A percentile compares a stretch with the other conserved stretches of the same genome.
Conservation (phyloP, 2,888 invertebrate genomes). For the Limnephilus auricula region DNA sequence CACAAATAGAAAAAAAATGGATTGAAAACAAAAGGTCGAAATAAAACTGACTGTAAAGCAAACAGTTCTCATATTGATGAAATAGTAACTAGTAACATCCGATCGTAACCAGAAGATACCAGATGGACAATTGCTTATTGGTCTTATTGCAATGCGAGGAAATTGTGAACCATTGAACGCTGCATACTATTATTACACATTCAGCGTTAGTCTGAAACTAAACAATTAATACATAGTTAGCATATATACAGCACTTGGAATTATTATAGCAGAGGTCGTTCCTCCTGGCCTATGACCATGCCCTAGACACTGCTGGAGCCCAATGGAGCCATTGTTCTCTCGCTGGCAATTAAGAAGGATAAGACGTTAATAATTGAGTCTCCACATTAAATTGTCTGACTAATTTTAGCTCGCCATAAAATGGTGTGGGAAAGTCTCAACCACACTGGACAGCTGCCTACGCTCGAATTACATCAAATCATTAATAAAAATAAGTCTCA, state of each 20-base stretch:
- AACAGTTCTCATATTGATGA: background rate
- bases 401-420: constrained; percentile 55
- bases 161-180: background rate
- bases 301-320: constrained; percentile 36
- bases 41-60: background rate
- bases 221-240: background rate
- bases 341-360: constrained; percentile 57
- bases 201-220: background rate
- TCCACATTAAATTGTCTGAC: constrained; percentile 50
- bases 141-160: background rate
- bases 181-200: background rate
- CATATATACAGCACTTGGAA: background rate
- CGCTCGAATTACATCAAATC: constrained; percentile 27
- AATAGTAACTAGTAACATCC: background rate
- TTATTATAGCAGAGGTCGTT: background rate
- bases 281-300: constrained; percentile 24
- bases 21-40: background rate
- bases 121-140: background rate
- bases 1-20: background rate
- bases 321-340: constrained; percentile 45
- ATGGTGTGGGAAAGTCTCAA: constrained; percentile 54
- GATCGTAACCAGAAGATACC: background rate
- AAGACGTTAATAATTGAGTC: constrained; percentile 57
- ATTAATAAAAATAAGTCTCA: background rate
- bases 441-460: constrained; percentile 30